Evolutionary conservation across 2,113 vertebrate genomes (phyloP), one percentile per base, ranked within the genome.

Genomic region (Bubo blakistoni): DNA sequence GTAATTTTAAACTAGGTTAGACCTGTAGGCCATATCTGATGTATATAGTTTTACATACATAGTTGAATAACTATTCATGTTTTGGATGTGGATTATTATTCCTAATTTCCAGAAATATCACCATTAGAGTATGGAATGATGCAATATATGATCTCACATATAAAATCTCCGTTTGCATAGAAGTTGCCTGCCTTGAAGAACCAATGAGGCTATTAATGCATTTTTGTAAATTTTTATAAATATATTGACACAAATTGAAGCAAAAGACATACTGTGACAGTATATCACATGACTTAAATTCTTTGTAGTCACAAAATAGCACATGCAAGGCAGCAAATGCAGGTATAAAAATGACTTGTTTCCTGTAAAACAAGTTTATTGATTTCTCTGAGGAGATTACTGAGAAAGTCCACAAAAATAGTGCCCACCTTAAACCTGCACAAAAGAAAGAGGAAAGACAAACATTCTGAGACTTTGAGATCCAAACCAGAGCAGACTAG

Each of bases 1-100:
- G 4, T 27, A 38, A 44, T 88, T 91, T 71, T 77, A 69, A 90
- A 77, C 13, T 82, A 72, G 0, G 2, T 69, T 30, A 88, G 44
- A 72, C 8, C 30, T 55, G 19, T 11, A 30, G 44, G 32, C 3
- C 36, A 24, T 22, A 36, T 63, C 42, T 59, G 24, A 16, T 70
- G 6, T 8, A 16, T 22, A 38, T 1, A 69, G 17, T 12, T 61
- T 62, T 77, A 46, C 0, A 0, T 21, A 42, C 3, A 22, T 3
- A 86, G 65, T 21, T 10, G 7, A 80, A 61, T 27, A 83, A 66
- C 11, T 58, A 11, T 25, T 61, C 3, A 25, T 52, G 25, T 30
- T 92, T 84, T 34, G 9, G 16, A 14, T 61, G 49, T 55, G 58
- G 42, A 66, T 71, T 61, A 52, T 66, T 61, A 46, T 76, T 61